A percentile compares a stretch with the other conserved stretches of the same genome.
phyloP scores from a whole-genome alignment of 2,113 vertebrate genomes.

The Prietella phreatophila region DNA sequence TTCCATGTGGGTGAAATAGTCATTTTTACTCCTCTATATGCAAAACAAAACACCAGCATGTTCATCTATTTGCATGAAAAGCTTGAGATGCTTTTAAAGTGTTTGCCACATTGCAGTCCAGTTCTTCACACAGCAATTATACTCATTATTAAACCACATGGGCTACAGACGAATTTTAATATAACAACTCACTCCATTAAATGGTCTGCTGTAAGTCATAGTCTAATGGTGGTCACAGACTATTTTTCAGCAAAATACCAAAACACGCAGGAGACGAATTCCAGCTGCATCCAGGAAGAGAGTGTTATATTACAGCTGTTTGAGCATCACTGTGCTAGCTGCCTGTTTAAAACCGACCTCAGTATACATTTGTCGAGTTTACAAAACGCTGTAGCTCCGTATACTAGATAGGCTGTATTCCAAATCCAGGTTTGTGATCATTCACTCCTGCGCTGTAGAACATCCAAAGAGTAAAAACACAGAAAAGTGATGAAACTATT shows the following conservation, averaged over 20 bases:
- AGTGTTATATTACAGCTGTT: not conserved
- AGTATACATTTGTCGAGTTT: not conserved
- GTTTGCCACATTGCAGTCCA: not conserved
- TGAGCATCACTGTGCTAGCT: not conserved
- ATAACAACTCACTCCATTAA: constrained; percentile 19
- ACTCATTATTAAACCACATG: not conserved
- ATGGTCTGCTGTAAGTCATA: constrained; percentile 31
- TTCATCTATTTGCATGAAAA: not conserved
- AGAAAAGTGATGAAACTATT: not conserved
- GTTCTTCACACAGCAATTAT: not conserved
- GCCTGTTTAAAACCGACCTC: not conserved
- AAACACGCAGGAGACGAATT: not conserved
- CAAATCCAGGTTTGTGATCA: not conserved
- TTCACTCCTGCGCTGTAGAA: not conserved
- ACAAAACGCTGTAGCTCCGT: not conserved
- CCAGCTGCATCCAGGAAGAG: not conserved
- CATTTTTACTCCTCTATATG: not conserved
- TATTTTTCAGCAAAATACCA: not conserved
- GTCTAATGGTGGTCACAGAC: not conserved
- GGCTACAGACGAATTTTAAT: constrained; percentile 48
- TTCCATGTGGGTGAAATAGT: not conserved
- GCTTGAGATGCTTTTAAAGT: not conserved
- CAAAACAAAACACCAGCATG: not conserved
- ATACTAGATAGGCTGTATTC: not conserved
- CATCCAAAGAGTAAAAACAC: not conserved